Conservation (phyloP, 2,113 vertebrate species). For the Recurvirostra avosetta region DNA sequence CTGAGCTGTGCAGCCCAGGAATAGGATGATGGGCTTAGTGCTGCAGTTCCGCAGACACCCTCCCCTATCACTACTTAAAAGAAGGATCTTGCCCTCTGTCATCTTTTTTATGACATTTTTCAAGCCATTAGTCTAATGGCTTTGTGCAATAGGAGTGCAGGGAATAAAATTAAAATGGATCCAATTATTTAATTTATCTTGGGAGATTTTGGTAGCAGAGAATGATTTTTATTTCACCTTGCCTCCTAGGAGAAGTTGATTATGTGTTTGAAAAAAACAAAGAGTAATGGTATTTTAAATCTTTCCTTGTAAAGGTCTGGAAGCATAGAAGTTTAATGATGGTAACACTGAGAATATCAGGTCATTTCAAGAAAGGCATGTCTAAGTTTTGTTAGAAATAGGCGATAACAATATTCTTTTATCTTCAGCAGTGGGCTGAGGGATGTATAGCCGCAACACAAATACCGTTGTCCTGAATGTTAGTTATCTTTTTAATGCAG, state of each 20-base stretch:
- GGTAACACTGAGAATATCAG: background rate
- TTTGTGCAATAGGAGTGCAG: background rate
- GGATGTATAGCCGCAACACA: background rate
- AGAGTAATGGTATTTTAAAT: background rate
- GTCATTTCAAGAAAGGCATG: background rate
- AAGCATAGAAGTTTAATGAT: background rate
- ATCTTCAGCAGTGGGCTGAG: background rate
- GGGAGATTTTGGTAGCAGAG: background rate
- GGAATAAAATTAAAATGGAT: slow-evolving; percentile 19
- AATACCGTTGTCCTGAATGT: background rate
- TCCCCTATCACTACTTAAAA: background rate
- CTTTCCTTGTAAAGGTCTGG: background rate
- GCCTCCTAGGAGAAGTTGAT: background rate
- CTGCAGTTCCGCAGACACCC: background rate
- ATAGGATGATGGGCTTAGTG: background rate
- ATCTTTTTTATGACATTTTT: background rate
- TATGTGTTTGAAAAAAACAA: background rate
- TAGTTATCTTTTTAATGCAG: background rate
- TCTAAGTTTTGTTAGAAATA: background rate
- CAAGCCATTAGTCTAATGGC: slow-evolving; percentile 9
- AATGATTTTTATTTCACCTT: slow-evolving; percentile 31
- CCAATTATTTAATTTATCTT: slow-evolving; percentile 7
- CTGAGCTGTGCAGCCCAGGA: background rate
- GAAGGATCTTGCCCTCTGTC: background rate
- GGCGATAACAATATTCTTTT: background rate